Conservation (phyloP, 2,888 invertebrate genomes). For the Pogonocherus hispidulus region DNA sequence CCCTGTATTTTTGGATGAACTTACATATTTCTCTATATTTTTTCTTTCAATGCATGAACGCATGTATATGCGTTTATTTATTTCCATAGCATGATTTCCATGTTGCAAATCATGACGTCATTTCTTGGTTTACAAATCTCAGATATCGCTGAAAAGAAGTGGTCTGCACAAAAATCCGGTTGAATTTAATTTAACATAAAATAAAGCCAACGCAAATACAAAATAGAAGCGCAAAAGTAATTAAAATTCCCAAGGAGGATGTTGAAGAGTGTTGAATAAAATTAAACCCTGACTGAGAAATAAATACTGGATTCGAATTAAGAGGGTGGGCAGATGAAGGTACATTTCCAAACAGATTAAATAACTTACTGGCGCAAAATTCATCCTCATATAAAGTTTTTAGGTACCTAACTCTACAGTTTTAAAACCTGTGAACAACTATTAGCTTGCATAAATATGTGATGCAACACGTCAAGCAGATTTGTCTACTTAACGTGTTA, state of each 20-base stretch:
- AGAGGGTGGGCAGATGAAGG: slow-evolving; percentile 51
- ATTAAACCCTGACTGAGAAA: slow-evolving; percentile 64
- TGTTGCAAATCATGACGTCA: too few species aligned
- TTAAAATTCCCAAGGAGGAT: slow-evolving; percentile 66
- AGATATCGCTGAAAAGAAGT: slow-evolving; percentile 2
- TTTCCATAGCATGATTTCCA: too few species aligned
- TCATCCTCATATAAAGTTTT: slow-evolving; percentile 8
- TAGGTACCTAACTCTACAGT: background rate
- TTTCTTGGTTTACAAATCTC: slow-evolving; percentile 4
- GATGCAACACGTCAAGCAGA: too few species aligned
- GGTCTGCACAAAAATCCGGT: slow-evolving; percentile 56
- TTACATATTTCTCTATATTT: too few species aligned
- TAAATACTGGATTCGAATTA: slow-evolving; percentile 65
- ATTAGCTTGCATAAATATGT: too few species aligned
- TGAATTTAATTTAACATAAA: slow-evolving; percentile 56
- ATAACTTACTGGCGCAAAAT: slow-evolving; percentile 15
- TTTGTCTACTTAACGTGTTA: too few species aligned
- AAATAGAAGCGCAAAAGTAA: slow-evolving; percentile 64
- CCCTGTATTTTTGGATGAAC: too few species aligned
- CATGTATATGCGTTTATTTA: too few species aligned
- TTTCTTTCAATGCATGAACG: too few species aligned
- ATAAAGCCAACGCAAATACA: slow-evolving; percentile 62
- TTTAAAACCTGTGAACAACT: too few species aligned
- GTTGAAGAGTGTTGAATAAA: slow-evolving; percentile 64
- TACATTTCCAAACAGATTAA: slow-evolving; percentile 25